Conservation (phyloP, 2,113 vertebrate genomes). For the Nyctereutes procyonoides region DNA sequence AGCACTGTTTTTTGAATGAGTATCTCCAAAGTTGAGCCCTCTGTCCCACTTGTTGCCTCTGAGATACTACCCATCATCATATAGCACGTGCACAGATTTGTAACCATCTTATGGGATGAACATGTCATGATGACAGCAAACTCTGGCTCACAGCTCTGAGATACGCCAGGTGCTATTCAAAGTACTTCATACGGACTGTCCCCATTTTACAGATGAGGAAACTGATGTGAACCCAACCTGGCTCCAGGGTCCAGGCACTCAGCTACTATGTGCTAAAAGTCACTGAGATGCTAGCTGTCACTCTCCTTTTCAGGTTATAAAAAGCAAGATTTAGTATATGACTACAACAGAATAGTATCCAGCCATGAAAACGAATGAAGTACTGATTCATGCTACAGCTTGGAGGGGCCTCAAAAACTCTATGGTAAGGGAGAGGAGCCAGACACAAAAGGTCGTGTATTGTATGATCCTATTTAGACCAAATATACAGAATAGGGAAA, state of each 20-base stretch:
- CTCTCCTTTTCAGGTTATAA: neutral
- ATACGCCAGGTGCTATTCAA: neutral
- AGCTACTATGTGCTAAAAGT: neutral
- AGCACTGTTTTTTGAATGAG: neutral
- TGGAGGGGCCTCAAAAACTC: neutral
- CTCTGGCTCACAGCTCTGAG: neutral
- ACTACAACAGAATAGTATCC: neutral
- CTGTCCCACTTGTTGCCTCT: neutral
- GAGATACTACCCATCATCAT: neutral
- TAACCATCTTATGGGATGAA: neutral
- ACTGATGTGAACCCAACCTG: neutral
- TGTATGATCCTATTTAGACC: neutral
- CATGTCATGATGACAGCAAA: neutral
- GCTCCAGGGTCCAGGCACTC: neutral
- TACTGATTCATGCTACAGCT: neutral
- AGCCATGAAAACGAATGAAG: neutral
- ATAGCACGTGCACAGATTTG: neutral
- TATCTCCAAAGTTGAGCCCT: neutral
- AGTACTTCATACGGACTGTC: neutral
- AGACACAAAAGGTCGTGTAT: neutral
- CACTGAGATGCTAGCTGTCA: neutral
- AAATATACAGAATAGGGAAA: neutral
- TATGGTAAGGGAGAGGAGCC: neutral
- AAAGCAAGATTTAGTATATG: neutral
- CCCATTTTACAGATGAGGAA: neutral